A percentile compares a stretch with the other conserved stretches of the same genome.
These are phyloP conservation scores for Porites lobata DNA, from an alignment of 92 coral and sea anemone species.

Conservation along the genomic window DNA sequence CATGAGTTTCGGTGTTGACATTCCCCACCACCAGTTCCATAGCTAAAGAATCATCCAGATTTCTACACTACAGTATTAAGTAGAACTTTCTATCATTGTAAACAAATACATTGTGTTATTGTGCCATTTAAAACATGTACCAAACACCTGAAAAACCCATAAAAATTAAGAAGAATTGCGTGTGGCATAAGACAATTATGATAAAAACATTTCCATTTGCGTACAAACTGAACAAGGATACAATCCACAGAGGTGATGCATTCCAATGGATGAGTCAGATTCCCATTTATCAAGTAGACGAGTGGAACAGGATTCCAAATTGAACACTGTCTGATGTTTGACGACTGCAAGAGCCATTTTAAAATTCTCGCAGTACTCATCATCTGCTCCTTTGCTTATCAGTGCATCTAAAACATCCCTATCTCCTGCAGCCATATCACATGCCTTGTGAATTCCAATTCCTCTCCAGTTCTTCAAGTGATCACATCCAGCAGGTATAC, in stretches of 20 bases:
- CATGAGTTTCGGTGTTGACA: background rate
- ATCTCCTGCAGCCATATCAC: constrained; percentile 32
- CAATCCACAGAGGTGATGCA: constrained; percentile 56
- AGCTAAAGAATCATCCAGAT: background rate
- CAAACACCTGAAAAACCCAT: too few relatives aligned
- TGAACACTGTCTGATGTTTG: constrained; percentile 63
- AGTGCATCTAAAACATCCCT: constrained; percentile 41
- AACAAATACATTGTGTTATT: too few relatives aligned
- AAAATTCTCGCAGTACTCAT: constrained; percentile 40
- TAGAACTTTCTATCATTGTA: background rate
- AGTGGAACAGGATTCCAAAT: constrained; percentile 25
- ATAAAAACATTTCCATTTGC: too few relatives aligned
- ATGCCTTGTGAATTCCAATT: too few relatives aligned
- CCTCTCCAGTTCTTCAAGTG: background rate
- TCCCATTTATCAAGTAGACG: constrained; percentile 47
- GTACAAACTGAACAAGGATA: constrained; percentile 47
- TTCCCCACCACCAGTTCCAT: background rate
- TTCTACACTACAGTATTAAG: background rate
- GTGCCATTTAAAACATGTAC: too few relatives aligned
- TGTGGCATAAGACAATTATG: background rate
- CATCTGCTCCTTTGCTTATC: constrained; percentile 17
- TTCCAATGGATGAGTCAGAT: constrained; percentile 34
- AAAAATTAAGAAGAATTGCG: background rate
- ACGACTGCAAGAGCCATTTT: constrained; percentile 55
- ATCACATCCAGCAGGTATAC: constrained; percentile 18